Evolutionary conservation across 2,797 vertebrate species (phyloP), one percentile per base, ranked within the genome.

Genomic region (Pseudomugil tenellus): DNA sequence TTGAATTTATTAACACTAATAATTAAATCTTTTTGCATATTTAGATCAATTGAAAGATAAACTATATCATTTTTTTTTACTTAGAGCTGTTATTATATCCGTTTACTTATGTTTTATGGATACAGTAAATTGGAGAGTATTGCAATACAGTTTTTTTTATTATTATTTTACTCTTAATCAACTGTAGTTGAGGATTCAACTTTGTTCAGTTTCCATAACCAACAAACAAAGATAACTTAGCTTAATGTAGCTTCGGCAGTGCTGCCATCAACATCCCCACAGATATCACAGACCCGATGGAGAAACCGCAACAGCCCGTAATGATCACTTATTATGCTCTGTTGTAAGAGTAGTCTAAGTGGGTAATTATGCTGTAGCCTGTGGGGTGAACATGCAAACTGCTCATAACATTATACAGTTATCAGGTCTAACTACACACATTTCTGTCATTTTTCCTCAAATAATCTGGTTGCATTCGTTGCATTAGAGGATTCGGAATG

Each of bases 391-490:
- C 2, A 48, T 37, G 5, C 8, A 61, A 55, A 39, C 61, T 29
- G 49, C 37, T 52, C 19, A 53, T 14, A 41, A 63, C 34, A 53
- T 19, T 29, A 8, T 37, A 28, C 19, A 19, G 19, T n/a, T 1
- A 37, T 0, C 34, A 53, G 3, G n/a, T 25, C 17, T 39, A 52
- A 21, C 9, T 12, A 25, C 21, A 49, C 21, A 11, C 9, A 49
- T 37, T 37, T 37, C 35, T 37, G 35, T 3, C 13, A 6, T 31
- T 31, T 31, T 31, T 31, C 0, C 48, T 29, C 48, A 21, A n/a
- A 51, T 67, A 39, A 41, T 31, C 52, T 32, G 57, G 23, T 39
- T 31, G 51, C 21, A 14, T 51, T 14, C 9, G 63, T 35, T 67
- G 29, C 48, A 6, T 25, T 48, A 49, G 34, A 59, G 53, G 57